phyloP scores from a whole-genome alignment of 1,140 invertebrate species.

The Aphelenchoides fujianensis region DNA sequence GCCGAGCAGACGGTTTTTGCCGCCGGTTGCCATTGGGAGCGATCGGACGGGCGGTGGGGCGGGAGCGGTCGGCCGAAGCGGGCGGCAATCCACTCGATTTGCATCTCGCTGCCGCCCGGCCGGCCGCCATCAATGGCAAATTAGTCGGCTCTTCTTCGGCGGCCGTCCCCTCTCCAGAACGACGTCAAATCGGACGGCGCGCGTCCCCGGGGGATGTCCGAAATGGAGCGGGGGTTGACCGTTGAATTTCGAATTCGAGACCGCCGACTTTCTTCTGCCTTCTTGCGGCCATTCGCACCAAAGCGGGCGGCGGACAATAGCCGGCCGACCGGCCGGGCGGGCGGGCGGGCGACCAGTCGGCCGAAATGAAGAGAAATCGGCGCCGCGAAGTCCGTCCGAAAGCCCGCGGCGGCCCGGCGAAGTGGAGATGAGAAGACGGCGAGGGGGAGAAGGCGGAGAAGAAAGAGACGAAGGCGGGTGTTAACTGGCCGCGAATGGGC shows the following conservation, averaged over 20 bases:
- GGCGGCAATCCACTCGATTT: not conserved
- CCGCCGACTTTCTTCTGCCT: not conserved
- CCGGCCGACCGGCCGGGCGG: not conserved
- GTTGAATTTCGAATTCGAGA: not conserved
- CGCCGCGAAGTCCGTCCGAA: not conserved
- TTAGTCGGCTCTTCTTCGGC: not conserved
- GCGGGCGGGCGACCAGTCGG: not conserved
- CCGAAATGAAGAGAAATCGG: constrained; percentile 5
- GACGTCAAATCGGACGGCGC: no score
- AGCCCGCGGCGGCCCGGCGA: not conserved
- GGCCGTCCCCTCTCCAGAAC: not conserved
- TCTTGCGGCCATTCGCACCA: no score
- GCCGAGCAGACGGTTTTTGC: not conserved
- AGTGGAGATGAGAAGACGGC: no score
- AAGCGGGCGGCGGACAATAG: no score
- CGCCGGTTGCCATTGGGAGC: not conserved
- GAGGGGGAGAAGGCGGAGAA: no score
- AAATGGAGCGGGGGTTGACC: not conserved
- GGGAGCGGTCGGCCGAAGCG: not conserved
- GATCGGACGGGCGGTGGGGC: not conserved
- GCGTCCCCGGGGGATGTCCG: not conserved
- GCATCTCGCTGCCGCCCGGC: not conserved
- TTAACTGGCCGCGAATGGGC: not conserved
- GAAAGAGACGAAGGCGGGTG: not conserved
- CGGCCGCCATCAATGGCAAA: not conserved